Evolutionary conservation across 2,888 invertebrate genomes (phyloP), one percentile per base, ranked within the genome.

Genomic region (Hanleya hanleyi): DNA sequence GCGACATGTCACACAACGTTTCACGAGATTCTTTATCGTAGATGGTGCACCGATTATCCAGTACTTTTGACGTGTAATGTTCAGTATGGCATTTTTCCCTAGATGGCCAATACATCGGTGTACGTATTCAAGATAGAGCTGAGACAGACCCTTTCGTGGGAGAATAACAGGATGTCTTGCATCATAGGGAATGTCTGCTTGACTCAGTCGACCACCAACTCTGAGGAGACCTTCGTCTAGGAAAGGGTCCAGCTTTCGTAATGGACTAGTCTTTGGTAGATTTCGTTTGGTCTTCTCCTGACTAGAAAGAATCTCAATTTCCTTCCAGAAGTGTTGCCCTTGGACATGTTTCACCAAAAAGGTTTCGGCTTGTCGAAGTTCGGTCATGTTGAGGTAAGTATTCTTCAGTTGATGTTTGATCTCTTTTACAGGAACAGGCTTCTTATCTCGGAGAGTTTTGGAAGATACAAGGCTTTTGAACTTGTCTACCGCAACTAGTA

Each of bases 131-230:
- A 41, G 18, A 18, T 41, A 18, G n/a, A n/a, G n/a, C n/a, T n/a
- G n/a, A 41, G 41, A 41, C 9, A 41, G 7, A 41, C 41, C 41
- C 7, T 61, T 33, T 37, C 50, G 51, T 1, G 69, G 69, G 18
- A 61, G 26, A 4, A 69, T 61, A 26, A 69, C n/a, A 7, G 61
- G 69, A 15, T 69, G 69, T 18, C 38, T 33, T 1, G 69, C 33
- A 18, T 67, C 32, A 47, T 12, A 41, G 1, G 67, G 41, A 12
- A 67, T 41, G 29, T 29, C 15, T 37, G 47, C 26, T 29, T 67
- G n/a, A 4, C n/a, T n/a, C 49, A 67, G 29, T 41, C 67, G 37
- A 0, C 67, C 67, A 32, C 67, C 67, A 41, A 67, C 47, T 67
- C 67, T 38, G 12, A 67, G 26, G 22, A 67, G 29, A 15, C 32